Percentiles rank a stretch among this genome's conserved stretches.
Evolutionary conservation across 2,888 invertebrate species (phyloP).

Genomic region (Endotricha flammealis): DNA sequence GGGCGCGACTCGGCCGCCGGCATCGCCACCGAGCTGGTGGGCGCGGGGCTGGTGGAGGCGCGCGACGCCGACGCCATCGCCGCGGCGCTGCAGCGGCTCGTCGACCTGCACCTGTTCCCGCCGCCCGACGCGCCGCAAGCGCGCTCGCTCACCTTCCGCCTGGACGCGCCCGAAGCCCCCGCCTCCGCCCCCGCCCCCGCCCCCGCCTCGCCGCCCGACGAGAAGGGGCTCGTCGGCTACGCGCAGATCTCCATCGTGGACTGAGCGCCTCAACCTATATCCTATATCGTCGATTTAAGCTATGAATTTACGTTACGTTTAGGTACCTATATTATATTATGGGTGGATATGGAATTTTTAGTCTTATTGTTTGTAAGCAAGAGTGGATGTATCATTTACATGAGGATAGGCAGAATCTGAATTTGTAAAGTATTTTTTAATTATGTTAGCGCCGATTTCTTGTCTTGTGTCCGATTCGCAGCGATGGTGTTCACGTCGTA

Average conservation of each 20-base stretch:
- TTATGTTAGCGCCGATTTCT: constrained; percentile 55
- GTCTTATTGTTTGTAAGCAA: constrained; percentile 56
- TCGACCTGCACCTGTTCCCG: constrained; percentile 78
- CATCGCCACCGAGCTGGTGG: constrained; percentile 97
- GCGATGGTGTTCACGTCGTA: background rate
- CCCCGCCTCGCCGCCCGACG: constrained; percentile 89
- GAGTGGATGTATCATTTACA: constrained; percentile 55
- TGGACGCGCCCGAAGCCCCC: constrained; percentile 71
- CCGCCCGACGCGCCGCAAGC: constrained; percentile 68
- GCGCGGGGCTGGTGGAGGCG: constrained; percentile 96
- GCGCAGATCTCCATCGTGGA: constrained; percentile 98
- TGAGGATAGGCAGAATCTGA: constrained; percentile 60
- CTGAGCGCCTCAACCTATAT: constrained; percentile 44
- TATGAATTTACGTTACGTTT: constrained; percentile 35
- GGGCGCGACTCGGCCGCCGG: constrained; percentile 96
- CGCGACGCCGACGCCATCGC: constrained; percentile 96
- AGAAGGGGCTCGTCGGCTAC: constrained; percentile 96
- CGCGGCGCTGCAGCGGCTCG: constrained; percentile 92
- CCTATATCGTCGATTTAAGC: constrained; percentile 15
- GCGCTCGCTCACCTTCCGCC: constrained; percentile 91
- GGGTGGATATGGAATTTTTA: constrained; percentile 59
- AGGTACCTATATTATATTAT: constrained; percentile 52
- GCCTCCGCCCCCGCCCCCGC: constrained; percentile 76
- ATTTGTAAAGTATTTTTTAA: constrained; percentile 57
- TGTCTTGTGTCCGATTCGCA: constrained; percentile 31